Evolutionary conservation across 1,140 invertebrate species (phyloP).

Genomic region (Laupala kohalensis): DNA sequence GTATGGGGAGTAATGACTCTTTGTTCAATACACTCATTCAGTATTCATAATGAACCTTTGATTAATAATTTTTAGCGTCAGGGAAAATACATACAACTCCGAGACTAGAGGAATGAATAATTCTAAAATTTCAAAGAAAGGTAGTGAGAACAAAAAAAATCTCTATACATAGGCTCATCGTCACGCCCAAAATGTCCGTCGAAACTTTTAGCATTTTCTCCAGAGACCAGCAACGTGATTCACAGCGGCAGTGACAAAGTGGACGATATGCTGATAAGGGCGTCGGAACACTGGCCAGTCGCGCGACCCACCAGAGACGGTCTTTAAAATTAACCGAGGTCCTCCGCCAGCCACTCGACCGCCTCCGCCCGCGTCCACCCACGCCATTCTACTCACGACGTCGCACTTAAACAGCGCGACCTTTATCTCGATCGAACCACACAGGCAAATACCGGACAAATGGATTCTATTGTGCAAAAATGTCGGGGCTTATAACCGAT

Average conservation of each 20-base stretch:
- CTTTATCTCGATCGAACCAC: not conserved
- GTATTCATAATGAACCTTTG: no score
- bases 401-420: not conserved
- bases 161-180: no score
- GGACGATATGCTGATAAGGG: not conserved
- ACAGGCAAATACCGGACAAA: not conserved
- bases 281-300: not conserved
- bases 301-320: not conserved
- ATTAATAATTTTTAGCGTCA: no score
- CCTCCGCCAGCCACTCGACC: no score
- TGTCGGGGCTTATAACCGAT: not conserved
- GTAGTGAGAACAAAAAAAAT: no score
- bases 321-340: not conserved
- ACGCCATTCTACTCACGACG: not conserved
- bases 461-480: not conserved
- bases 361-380: not conserved
- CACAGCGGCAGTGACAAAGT: not conserved
- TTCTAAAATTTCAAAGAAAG: no score
- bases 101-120: no score
- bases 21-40: no score
- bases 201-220: no score
- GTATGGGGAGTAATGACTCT: no score
- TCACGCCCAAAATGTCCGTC: no score
- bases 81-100: no score
- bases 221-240: not conserved